phyloP scores from a whole-genome alignment of 2,888 invertebrate species.

The Drosophila buzzatii region DNA sequence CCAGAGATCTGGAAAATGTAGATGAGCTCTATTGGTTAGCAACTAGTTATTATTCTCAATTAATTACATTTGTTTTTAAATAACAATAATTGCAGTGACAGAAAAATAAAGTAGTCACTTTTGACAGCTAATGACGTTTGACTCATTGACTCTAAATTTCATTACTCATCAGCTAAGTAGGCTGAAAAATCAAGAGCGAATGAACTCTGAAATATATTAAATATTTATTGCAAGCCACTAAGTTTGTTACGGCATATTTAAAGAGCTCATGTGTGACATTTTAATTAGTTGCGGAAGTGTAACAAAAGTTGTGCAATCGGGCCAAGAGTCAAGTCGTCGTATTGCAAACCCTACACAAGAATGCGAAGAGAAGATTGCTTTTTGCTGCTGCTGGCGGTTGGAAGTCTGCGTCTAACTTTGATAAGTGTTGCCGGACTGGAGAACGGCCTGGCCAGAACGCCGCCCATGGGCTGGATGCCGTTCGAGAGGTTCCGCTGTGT shows the following conservation, averaged over 20 bases:
- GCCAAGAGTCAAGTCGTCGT: slow-evolving; percentile 1
- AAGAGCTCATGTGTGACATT: slow-evolving; percentile 4
- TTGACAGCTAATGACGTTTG: not conserved
- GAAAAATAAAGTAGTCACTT: not conserved
- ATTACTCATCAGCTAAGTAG: not conserved
- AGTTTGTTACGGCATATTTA: not conserved
- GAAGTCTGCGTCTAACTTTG: not conserved
- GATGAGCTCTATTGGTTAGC: slow-evolving; percentile 9
- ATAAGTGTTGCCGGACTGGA: slow-evolving; percentile 83
- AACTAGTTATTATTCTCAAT: slow-evolving; percentile 22
- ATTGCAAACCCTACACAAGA: not conserved
- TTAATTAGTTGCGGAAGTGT: slow-evolving; percentile 14
- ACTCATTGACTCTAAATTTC: too few species aligned
- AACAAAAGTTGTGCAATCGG: slow-evolving; percentile 5
- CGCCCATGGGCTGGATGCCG: slow-evolving; percentile 90
- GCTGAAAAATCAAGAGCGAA: not conserved
- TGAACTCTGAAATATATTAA: not conserved
- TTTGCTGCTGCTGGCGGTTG: slow-evolving; percentile 3
- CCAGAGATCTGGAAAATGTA: slow-evolving; percentile 5
- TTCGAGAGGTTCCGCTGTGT: slow-evolving; percentile 89
- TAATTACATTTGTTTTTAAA: slow-evolving; percentile 43
- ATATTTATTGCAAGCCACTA: not conserved
- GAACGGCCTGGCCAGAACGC: slow-evolving; percentile 88
- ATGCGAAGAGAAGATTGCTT: slow-evolving; percentile 19
- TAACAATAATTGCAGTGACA: not conserved